Evolutionary conservation across 1,140 invertebrate species (phyloP).

Genomic region (Parasteatoda tepidariorum): DNA sequence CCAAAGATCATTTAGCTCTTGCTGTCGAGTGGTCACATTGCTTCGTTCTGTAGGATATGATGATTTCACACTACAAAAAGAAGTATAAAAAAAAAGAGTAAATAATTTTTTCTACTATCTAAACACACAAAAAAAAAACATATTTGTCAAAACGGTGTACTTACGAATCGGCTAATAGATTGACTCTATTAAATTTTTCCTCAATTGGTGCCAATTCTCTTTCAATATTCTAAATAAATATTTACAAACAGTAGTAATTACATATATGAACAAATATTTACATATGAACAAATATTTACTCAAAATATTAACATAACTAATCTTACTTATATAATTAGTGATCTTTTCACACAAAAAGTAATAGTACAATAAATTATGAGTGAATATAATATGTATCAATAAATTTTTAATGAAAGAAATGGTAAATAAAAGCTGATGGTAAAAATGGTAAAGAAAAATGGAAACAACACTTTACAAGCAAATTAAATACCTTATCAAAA

Average conservation of each 20-base stretch:
- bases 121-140: neutral
- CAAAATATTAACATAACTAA: too few relatives aligned
- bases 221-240: conserved; percentile 80
- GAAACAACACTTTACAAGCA: too few relatives aligned
- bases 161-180: conserved; percentile 82
- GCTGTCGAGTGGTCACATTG: conserved; percentile 86
- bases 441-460: too few relatives aligned
- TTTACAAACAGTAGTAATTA: neutral
- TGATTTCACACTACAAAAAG: conserved; percentile 76
- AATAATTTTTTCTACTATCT: neutral
- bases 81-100: neutral
- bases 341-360: too few relatives aligned
- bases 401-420: too few relatives aligned
- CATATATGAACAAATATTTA: neutral
- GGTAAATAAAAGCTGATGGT: too few relatives aligned
- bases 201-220: conserved; percentile 88
- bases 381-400: too few relatives aligned
- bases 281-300: neutral
- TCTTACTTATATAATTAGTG: too few relatives aligned
- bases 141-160: conserved; percentile 62
- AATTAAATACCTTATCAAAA: too few relatives aligned
- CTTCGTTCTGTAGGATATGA: conserved; percentile 90
- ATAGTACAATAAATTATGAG: too few relatives aligned
- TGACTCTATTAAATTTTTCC: conserved; percentile 87
- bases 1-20: conserved; percentile 90